Evolutionary conservation across 2,888 invertebrate species (phyloP), one percentile per base, ranked within the genome.

Genomic region (Trichopoda pennipes): DNA sequence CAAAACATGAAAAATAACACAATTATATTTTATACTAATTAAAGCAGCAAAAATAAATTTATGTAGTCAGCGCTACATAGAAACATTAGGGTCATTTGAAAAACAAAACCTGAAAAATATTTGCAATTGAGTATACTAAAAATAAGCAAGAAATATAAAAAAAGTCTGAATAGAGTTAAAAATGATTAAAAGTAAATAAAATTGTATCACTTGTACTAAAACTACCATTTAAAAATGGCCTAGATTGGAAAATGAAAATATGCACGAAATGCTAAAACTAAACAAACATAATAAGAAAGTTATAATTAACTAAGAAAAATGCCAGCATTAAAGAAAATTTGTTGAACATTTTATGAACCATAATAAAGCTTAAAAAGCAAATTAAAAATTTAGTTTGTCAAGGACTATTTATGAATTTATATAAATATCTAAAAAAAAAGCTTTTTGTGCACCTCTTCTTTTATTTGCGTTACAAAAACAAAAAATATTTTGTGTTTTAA

Each of bases 31-130:
- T 64, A 69, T 69, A 77, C 77, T 69, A 77, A 77, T 77, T 77
- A 58, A 58, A 68, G 69, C 81, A 81, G 77, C 77, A 81, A 81
- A 55, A 77, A 81, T 77, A 76, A 81, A 81, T 81, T 76, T 64
- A 64, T 23, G 77, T 76, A 53, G 44, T 10, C 68, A 76, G 51
- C 68, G 69, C 51, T 61, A 44, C 55, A 44, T 21, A 70, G 42
- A 28, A 47, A 63, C 8, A 47, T 42, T 10, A 35, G 32, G 12
- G 19, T 49, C 61, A 17, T 21, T 38, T n/a, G n/a, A n/a, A 0
- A 38, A 68, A 53, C 63, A 66, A 28, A n/a, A 73, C 23, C 16
- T 58, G 51, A 47, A 28, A 49, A 81, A 76, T 42, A 42, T 51
- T 35, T 64, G 77, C n/a, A 51, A 63, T 64, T 64, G 38, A 19